Base-by-base conservation (phyloP, 2,888 invertebrate species). In the Crepidodera aurea region DNA sequence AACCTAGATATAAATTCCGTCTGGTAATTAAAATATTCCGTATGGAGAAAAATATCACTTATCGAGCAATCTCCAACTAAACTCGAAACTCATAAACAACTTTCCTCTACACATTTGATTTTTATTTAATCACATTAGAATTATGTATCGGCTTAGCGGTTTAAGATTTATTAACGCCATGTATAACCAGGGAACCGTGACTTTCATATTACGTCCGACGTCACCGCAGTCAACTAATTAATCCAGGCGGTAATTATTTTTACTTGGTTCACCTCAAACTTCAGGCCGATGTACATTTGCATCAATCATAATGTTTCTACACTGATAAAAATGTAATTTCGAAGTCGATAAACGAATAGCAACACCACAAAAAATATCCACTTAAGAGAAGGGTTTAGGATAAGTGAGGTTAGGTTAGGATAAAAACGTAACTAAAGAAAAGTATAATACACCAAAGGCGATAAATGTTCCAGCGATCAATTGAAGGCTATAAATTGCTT, bases 181-280 rank as follows among this genome's bases (percentile, higher is more conserved):
- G 12, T 25, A 46, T 46, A 46, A 25, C 13, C 19, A 27, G 46
- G 16, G 25, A 46, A 18, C 46, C 46, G 46, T 46, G 46, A 46
- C 46, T 46, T 46, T 46, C 46, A 13, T 12, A 46, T 46, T 46
- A 25, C 22, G 19, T 46, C 46, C 16, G 46, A 46, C 46, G 25
- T 46, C 46, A 18, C 25, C 46, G 6, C 25, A 25, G 46, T 1
- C 10, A 16, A 13, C 25, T 46, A 46, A 46, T 46, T 46, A 46
- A 25, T 22, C 25, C 46, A 5, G 7, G 22, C 25, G 22, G 46
- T 46, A 46, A 46, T 46, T 46, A 46, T 46, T 46, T 46, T 46
- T 46, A 46, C 46, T 25, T 25, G 46, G 25, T 22, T 46, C 13
- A 25, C 46, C 46, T 46, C 46, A 46, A 46, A 46, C 46, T 46